Conservation (phyloP, 2,113 vertebrate genomes). For the Helogale parvula region DNA sequence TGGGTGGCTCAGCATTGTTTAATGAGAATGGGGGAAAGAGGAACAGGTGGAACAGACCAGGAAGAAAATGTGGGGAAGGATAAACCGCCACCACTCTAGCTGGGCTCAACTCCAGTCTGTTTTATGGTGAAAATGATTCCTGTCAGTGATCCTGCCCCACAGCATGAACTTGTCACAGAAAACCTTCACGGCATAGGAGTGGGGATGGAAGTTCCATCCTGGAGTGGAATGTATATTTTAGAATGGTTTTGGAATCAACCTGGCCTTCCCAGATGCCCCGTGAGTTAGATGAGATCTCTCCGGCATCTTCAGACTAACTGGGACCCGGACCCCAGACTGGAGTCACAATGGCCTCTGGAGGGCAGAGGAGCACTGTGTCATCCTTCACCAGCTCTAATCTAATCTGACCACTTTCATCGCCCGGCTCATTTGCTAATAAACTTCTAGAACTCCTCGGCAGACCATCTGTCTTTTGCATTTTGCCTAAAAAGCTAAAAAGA, state of each 20-base stretch:
- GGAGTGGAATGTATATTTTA: not conserved
- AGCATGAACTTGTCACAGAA: not conserved
- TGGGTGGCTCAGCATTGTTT: not conserved
- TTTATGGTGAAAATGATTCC: not conserved
- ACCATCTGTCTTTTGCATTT: not conserved
- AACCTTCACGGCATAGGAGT: not conserved
- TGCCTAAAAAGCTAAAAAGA: slow-evolving; percentile 31
- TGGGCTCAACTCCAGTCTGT: not conserved
- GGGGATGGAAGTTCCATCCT: not conserved
- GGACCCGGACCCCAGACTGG: not conserved
- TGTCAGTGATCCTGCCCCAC: not conserved
- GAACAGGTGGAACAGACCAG: not conserved
- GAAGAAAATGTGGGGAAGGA: not conserved
- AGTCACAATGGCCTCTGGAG: slow-evolving; percentile 31
- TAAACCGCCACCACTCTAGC: not conserved
- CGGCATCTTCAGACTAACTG: not conserved
- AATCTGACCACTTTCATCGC: not conserved
- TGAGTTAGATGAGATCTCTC: not conserved
- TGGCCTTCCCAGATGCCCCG: not conserved
- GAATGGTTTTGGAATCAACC: not conserved
- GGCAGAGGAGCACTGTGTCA: not conserved
- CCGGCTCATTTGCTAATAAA: not conserved
- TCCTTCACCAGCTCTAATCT: not conserved
- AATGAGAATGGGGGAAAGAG: not conserved
- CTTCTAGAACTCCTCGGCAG: not conserved